A percentile compares a stretch with the other conserved stretches of the same genome.
phyloP scores from a whole-genome alignment of 2,113 vertebrate species.

The Anthoscopus minutus region DNA sequence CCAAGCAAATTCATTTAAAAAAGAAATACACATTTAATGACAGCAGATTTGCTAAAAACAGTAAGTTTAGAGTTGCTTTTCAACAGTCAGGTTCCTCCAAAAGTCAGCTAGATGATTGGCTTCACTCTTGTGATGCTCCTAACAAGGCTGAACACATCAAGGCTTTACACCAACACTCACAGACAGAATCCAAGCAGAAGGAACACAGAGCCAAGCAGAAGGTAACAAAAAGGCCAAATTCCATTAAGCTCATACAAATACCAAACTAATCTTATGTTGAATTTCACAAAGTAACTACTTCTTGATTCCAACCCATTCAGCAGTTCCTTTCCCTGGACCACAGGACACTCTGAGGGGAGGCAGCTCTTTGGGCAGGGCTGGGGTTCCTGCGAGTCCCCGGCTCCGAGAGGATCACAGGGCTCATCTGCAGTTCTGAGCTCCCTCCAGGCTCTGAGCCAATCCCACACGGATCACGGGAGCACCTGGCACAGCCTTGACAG shows the following conservation, averaged over 20 bases:
- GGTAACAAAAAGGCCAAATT: conserved; percentile 16
- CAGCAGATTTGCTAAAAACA: neutral
- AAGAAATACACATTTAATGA: neutral
- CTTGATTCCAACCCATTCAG: neutral
- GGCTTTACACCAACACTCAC: neutral
- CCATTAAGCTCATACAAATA: neutral
- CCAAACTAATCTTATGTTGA: neutral
- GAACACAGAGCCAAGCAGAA: conserved; percentile 45
- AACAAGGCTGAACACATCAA: neutral
- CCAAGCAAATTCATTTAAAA: neutral
- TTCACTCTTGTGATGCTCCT: neutral
- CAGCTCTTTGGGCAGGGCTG: neutral
- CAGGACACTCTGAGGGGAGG: neutral
- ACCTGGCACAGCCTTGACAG: neutral
- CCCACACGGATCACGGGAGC: neutral
- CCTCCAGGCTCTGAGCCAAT: neutral
- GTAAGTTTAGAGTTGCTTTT: neutral
- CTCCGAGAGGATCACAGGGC: neutral
- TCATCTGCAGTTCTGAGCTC: neutral
- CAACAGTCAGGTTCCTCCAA: neutral
- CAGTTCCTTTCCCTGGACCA: neutral
- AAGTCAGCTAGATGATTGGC: neutral
- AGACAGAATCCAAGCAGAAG: neutral
- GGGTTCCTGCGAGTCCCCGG: neutral
- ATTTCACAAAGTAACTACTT: neutral